Percentiles rank a stretch among this genome's conserved stretches.
Evolutionary conservation across 2,888 invertebrate species (phyloP).

Genomic region (Sminthurides aquaticus): DNA sequence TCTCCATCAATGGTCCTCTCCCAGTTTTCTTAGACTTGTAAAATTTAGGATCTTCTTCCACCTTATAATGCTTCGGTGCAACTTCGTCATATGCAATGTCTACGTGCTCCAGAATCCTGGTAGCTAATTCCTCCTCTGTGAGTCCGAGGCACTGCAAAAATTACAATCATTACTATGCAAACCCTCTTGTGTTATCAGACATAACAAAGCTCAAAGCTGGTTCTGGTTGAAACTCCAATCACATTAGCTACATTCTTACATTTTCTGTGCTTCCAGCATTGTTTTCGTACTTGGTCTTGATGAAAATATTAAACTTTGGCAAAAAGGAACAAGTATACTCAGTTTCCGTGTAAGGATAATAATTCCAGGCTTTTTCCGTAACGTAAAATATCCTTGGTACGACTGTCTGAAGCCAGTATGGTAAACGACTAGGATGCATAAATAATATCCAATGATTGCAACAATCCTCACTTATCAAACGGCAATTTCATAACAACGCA

Average conservation of each 20-base stretch:
- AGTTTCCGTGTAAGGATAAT: conserved; percentile 62
- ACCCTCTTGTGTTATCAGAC: no score
- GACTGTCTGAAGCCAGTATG: conserved; percentile 79
- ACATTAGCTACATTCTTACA: no score
- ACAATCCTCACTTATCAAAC: no score
- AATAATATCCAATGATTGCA: conserved; percentile 27
- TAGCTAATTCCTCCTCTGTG: conserved; percentile 62
- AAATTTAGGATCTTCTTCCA: conserved; percentile 76
- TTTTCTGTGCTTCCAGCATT: conserved; percentile 81
- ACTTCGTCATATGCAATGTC: conserved; percentile 85
- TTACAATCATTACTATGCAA: no score
- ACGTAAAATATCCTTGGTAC: conserved; percentile 86
- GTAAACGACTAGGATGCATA: conserved; percentile 72
- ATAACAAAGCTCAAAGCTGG: no score
- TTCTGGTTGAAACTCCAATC: no score
- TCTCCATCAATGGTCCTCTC: conserved; percentile 74
- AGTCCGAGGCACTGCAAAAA: conserved; percentile 64
- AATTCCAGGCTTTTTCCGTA: conserved; percentile 91
- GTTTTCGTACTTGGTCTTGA: conserved; percentile 82
- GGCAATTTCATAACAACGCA: background rate
- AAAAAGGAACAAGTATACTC: conserved; percentile 63
- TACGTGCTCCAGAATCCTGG: conserved; percentile 66
- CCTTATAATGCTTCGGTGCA: conserved; percentile 78
- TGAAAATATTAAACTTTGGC: conserved; percentile 74
- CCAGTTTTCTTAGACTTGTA: conserved; percentile 75